A percentile compares a stretch with the other conserved stretches of the same genome.
phyloP scores from a whole-genome alignment of 2,797 vertebrate species.

The Mastacembelus armatus region DNA sequence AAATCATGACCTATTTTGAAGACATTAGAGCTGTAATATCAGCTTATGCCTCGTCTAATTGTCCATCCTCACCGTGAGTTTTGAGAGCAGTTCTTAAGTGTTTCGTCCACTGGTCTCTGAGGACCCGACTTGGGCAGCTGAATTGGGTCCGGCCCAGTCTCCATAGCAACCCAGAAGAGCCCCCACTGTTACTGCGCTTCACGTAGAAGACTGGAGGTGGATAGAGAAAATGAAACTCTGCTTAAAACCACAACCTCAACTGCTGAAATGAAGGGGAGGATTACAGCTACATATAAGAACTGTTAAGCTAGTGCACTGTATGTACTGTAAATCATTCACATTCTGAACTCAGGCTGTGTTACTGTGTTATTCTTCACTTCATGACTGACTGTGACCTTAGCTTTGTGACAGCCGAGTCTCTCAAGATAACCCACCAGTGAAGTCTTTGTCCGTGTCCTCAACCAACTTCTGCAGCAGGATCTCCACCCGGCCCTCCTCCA shows the following conservation, averaged over 20 bases:
- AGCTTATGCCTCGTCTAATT: neutral
- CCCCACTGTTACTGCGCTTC: slow-evolving; percentile 78
- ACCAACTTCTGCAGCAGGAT: slow-evolving; percentile 76
- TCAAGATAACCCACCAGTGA: slow-evolving; percentile 78
- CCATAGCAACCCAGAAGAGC: slow-evolving; percentile 79
- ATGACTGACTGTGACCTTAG: neutral
- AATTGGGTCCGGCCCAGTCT: slow-evolving; percentile 83
- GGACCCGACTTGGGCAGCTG: slow-evolving; percentile 79
- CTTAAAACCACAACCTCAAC: slow-evolving; percentile 10
- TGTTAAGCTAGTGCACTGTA: neutral
- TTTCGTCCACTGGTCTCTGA: slow-evolving; percentile 85
- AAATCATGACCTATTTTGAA: neutral
- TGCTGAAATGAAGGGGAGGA: neutral
- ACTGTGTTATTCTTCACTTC: slow-evolving; percentile 3
- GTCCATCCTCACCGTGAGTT: slow-evolving; percentile 79
- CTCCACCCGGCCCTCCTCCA: slow-evolving; percentile 79
- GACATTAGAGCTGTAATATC: neutral
- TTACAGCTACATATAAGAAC: neutral
- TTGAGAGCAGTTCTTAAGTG: slow-evolving; percentile 78
- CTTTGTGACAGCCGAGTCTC: slow-evolving; percentile 13
- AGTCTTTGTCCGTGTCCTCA: slow-evolving; percentile 83
- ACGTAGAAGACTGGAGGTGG: slow-evolving; percentile 84
- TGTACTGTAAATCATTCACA: neutral
- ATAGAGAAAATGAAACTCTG: slow-evolving; percentile 16
- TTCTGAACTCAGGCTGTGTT: too few relatives aligned